phyloP scores from a whole-genome alignment of 2,888 invertebrate species.

The Pachycephus smyrnensis region DNA sequence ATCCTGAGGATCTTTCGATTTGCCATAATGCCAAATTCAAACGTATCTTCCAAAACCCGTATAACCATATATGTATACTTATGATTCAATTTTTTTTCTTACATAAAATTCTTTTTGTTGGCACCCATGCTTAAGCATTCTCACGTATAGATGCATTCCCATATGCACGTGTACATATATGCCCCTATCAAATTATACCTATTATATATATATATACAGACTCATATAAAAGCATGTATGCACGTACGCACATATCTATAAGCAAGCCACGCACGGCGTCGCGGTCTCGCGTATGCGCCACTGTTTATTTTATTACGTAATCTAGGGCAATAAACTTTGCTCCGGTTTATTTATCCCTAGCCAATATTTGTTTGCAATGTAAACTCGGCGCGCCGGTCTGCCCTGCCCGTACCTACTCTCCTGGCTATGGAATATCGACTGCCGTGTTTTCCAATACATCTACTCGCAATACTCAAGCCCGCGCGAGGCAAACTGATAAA shows the following conservation, averaged over 20 bases:
- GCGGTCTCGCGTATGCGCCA: slow-evolving; percentile 13
- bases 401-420: background rate
- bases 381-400: slow-evolving; percentile 16
- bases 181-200: too few relatives aligned
- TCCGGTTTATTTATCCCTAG: slow-evolving; percentile 23
- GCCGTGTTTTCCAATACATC: slow-evolving; percentile 4
- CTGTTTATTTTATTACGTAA: slow-evolving; percentile 27
- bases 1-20: background rate
- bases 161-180: too few relatives aligned
- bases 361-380: slow-evolving; percentile 28
- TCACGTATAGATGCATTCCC: too few relatives aligned
- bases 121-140: too few relatives aligned
- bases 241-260: background rate
- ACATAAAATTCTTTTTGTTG: too few relatives aligned
- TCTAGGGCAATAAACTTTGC: slow-evolving; percentile 27
- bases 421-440: slow-evolving; percentile 7
- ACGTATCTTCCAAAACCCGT: background rate
- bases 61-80: background rate
- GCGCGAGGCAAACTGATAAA: too few relatives aligned
- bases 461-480: background rate
- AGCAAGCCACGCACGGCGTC: background rate
- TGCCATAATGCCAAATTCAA: background rate
- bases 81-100: too few relatives aligned
- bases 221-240: too few relatives aligned
- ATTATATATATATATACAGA: too few relatives aligned